phyloP scores from a whole-genome alignment of 2,113 vertebrate genomes.

The Bucco capensis region DNA sequence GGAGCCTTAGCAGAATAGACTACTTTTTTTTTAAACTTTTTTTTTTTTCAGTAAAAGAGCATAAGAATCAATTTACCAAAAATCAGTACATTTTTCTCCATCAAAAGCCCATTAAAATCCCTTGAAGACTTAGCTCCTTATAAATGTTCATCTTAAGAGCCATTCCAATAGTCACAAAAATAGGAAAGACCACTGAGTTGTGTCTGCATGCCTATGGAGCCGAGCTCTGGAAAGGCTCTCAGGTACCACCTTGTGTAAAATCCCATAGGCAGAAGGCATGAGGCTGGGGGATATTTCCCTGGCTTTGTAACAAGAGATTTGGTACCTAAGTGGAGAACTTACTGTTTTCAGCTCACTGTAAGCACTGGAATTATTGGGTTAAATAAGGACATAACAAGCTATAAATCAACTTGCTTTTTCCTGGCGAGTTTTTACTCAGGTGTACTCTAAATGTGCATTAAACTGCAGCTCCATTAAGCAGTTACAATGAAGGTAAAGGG shows the following conservation, averaged over 20 bases:
- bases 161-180: slow-evolving; percentile 19
- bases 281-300: background rate
- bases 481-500: slow-evolving; percentile 91
- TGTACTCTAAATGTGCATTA: slow-evolving; percentile 84
- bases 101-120: slow-evolving; percentile 34
- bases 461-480: slow-evolving; percentile 88
- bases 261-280: background rate
- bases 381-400: slow-evolving; percentile 79
- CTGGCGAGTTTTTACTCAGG: slow-evolving; percentile 80
- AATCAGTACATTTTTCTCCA: background rate
- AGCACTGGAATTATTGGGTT: slow-evolving; percentile 74
- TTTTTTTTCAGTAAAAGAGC: slow-evolving; percentile 14
- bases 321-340: slow-evolving; percentile 67
- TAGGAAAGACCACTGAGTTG: background rate
- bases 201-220: slow-evolving; percentile 16
- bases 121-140: background rate
- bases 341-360: slow-evolving; percentile 62
- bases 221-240: background rate
- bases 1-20: background rate
- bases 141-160: background rate
- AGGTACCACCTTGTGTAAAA: background rate
- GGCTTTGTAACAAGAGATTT: slow-evolving; percentile 64
- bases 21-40: background rate
- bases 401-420: slow-evolving; percentile 78
- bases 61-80: slow-evolving; percentile 22